A percentile compares a stretch with the other conserved stretches of the same genome.
phyloP scores from a whole-genome alignment of 2,888 invertebrate species.

The Andricus quercusramuli region DNA sequence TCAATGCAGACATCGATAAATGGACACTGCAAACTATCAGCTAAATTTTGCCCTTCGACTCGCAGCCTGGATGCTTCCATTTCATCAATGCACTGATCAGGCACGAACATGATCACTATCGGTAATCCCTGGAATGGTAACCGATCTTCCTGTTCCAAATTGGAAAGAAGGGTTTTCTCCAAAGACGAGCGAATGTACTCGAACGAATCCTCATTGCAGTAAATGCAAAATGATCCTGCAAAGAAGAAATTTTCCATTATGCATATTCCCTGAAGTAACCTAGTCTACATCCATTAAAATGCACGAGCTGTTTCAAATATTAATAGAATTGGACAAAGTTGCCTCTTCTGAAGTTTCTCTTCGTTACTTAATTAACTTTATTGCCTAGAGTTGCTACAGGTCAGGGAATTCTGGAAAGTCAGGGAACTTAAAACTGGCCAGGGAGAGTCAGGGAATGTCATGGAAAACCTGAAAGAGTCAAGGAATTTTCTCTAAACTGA shows the following conservation, averaged over 20 bases:
- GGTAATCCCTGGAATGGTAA: slow-evolving; percentile 92
- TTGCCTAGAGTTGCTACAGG: neutral
- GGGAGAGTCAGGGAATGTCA: too few species aligned
- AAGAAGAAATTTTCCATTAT: slow-evolving; percentile 40
- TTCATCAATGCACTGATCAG: slow-evolving; percentile 90
- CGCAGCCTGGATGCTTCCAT: slow-evolving; percentile 91
- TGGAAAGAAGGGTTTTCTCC: slow-evolving; percentile 93
- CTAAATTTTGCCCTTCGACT: slow-evolving; percentile 93
- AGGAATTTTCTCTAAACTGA: too few species aligned
- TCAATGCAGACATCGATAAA: slow-evolving; percentile 89
- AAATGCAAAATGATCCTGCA: slow-evolving; percentile 90
- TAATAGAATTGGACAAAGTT: neutral
- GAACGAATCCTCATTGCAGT: slow-evolving; percentile 94
- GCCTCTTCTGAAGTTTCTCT: neutral
- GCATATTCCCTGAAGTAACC: neutral
- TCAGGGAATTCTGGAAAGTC: too few species aligned
- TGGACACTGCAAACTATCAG: slow-evolving; percentile 92
- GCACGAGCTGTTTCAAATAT: neutral
- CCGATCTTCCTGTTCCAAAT: slow-evolving; percentile 94
- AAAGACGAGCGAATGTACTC: slow-evolving; percentile 95
- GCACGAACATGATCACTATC: slow-evolving; percentile 93
- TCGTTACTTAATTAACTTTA: slow-evolving; percentile 16
- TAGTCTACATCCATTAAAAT: neutral
- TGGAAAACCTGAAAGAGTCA: too few species aligned
- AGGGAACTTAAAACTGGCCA: too few species aligned